Evolutionary conservation across 2,797 vertebrate species (phyloP).

Genomic region (Malurus splendens): DNA sequence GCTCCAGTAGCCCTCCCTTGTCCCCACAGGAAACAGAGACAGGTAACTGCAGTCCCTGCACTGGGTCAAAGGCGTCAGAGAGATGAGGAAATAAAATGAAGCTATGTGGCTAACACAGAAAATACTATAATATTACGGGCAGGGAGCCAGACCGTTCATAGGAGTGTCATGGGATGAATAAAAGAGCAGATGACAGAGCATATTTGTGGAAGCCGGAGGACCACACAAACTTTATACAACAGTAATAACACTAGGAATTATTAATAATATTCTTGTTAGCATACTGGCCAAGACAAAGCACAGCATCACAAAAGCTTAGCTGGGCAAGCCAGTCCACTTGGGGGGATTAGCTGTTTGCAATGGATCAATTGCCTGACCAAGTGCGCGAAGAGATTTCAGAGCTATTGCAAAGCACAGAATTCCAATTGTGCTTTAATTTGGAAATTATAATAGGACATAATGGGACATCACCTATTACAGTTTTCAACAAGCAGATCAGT

Average conservation of each 20-base stretch:
- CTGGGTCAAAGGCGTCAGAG: neutral
- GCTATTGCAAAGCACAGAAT: neutral
- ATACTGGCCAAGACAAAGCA: neutral
- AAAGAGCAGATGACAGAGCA: neutral
- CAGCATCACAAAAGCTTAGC: neutral
- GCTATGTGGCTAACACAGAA: neutral
- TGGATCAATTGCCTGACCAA: neutral
- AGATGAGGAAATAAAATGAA: neutral
- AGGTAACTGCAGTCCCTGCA: neutral
- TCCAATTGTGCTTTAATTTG: neutral
- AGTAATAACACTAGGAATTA: neutral
- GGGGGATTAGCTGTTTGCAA: neutral
- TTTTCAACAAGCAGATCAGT: neutral
- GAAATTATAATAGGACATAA: neutral
- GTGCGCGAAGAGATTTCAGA: neutral
- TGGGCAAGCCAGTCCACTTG: neutral
- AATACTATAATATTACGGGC: neutral
- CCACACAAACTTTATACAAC: neutral
- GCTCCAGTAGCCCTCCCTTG: neutral
- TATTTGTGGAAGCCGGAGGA: neutral
- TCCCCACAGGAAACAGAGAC: neutral
- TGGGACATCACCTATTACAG: neutral
- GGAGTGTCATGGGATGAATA: neutral
- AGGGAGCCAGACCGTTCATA: neutral
- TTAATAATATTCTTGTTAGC: neutral